Conservation (phyloP, 2,888 invertebrate species). For the Petrolisthes manimaculis region DNA sequence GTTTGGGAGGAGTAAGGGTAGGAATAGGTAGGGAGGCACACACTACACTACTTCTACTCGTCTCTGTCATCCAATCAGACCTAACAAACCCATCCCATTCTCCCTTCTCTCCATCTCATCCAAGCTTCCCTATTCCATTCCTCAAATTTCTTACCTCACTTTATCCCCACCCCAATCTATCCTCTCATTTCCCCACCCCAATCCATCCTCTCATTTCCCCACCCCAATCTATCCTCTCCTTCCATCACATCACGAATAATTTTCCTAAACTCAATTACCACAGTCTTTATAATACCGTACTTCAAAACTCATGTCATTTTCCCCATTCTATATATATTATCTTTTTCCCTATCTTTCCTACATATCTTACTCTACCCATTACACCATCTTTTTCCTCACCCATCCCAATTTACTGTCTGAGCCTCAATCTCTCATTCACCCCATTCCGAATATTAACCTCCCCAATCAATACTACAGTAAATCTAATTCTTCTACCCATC, state of each 20-base stretch:
- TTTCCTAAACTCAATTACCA: neutral
- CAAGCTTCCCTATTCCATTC: too few relatives aligned
- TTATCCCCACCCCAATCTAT: neutral
- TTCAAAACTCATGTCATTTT: neutral
- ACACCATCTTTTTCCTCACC: neutral
- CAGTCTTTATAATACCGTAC: neutral
- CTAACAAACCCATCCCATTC: too few relatives aligned
- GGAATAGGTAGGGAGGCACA: constrained; percentile 9
- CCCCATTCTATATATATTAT: neutral
- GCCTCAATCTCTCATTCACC: neutral
- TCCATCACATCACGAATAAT: neutral
- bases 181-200: neutral
- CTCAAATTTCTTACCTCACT: neutral
- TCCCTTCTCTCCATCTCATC: too few relatives aligned
- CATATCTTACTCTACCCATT: neutral
- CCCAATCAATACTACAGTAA: neutral
- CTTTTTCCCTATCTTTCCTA: neutral
- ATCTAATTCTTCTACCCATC: too few relatives aligned
- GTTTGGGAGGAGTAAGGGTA: neutral
- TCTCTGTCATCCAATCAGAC: too few relatives aligned
- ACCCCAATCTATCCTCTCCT: neutral
- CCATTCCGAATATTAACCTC: neutral
- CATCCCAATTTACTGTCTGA: neutral
- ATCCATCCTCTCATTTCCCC: neutral
- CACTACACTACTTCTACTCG: too few relatives aligned